Evolutionary conservation across 2,888 invertebrate species (phyloP).

Genomic region (Plagodis dolabraria): DNA sequence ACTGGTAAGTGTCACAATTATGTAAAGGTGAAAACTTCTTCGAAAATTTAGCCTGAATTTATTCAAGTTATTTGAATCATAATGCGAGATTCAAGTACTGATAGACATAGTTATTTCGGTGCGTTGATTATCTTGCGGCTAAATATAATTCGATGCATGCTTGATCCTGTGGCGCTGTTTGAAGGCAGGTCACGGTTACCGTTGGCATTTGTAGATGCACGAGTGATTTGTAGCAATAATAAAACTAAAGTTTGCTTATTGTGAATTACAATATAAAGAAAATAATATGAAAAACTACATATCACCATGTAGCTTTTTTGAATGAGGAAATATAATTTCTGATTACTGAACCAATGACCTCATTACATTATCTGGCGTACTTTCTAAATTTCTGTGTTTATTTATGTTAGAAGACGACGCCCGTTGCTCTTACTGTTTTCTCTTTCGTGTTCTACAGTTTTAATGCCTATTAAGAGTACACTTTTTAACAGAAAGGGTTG

Average conservation of each 20-base stretch:
- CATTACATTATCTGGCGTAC: conserved; percentile 2
- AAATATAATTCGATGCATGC: conserved; percentile 40
- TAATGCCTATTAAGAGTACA: no score
- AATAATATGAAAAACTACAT: neutral
- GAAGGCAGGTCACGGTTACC: conserved; percentile 25
- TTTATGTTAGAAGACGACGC: conserved; percentile 8
- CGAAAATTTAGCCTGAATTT: conserved; percentile 19
- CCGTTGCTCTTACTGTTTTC: neutral
- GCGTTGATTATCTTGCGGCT: conserved; percentile 31
- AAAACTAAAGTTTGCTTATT: no score
- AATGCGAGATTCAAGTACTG: conserved; percentile 48
- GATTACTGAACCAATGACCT: conserved; percentile 8
- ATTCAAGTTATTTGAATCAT: conserved; percentile 57
- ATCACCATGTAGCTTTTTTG: neutral
- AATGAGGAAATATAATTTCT: neutral
- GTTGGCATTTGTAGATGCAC: neutral
- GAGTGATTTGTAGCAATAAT: conserved; percentile 8
- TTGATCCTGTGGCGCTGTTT: conserved; percentile 20
- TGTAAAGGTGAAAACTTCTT: conserved; percentile 24
- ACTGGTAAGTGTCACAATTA: conserved; percentile 30
- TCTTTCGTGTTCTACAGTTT: neutral
- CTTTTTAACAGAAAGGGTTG: no score
- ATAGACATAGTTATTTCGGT: conserved; percentile 45
- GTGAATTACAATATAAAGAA: no score
- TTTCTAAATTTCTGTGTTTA: conserved; percentile 18